Base-by-base conservation (phyloP, 1,140 invertebrate genomes). In the Oscheius sp. region DNA sequence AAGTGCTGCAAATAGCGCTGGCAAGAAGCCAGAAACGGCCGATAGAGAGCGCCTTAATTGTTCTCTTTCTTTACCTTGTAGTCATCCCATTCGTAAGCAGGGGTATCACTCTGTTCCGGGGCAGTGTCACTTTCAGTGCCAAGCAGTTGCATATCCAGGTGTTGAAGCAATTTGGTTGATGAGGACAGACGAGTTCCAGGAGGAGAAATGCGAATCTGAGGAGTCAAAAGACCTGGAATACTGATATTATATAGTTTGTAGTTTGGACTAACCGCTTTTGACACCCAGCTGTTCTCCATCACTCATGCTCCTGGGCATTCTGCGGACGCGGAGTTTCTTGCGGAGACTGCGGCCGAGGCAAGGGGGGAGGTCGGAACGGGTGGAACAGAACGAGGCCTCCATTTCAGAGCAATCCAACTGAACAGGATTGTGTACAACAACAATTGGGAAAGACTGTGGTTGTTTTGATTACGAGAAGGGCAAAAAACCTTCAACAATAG, bases 41-140 rank as follows among this genome's bases (percentile, higher is more conserved):
- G 49, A 55, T 55, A 55, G 49, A 55, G 28, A 23, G 49, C 49
- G 15, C 23, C 4, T 7, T 7, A 20, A 20, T 55, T 7, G 49
- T 26, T 55, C 28, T 26, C 49, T 15, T 20, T 29, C 29, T 49
- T 63, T 64, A 77, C 76, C 68, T 77, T 71, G 34, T 77, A 77
- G 23, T 77, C 76, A 35, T 77, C 76, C 76, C 76, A 77, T 38
- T 77, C 76, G 32, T 77, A 77, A 45, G 68, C 74, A 7, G 68
- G 74, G 0, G 59, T 52, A 46, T 73, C 75, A 23, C 45, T 46
- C 2, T 71, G 59, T 18, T 71, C 15, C 28, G 67, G 67, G 31
- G 55, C 68, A 2, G 69, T 71, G 29, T 71, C 69, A 34, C 69
- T 71, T 28, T 71, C 69, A 10, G 52, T 32, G 29, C 29, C 29